phyloP scores from a whole-genome alignment of 2,888 invertebrate species.

The Mesopsocus fuscifrons region DNA sequence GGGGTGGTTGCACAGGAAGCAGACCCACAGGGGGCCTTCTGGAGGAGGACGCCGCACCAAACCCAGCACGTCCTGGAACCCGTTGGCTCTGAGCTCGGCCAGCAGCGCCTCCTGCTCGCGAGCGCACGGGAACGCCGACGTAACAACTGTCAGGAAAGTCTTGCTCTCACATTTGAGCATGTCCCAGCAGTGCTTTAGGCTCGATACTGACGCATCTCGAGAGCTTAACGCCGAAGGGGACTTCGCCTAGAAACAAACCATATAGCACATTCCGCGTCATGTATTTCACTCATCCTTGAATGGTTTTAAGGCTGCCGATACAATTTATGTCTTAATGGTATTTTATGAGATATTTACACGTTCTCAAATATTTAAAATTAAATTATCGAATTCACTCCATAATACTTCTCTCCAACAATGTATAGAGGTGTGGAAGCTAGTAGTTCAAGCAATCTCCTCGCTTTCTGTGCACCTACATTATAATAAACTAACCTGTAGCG shows the following conservation, averaged over 20 bases:
- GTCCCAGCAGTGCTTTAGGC: constrained; percentile 85
- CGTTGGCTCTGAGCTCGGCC: constrained; percentile 65
- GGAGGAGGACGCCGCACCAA: constrained; percentile 39
- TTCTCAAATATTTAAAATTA: no score
- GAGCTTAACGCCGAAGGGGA: constrained; percentile 60
- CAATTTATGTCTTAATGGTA: no score
- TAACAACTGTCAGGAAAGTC: constrained; percentile 75
- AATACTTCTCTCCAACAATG: no score
- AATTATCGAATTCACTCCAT: no score
- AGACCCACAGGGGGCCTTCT: constrained; percentile 50
- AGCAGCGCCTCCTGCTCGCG: constrained; percentile 79
- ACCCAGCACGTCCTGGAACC: constrained; percentile 88
- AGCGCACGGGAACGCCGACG: constrained; percentile 78
- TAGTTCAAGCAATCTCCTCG: no score
- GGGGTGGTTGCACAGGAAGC: constrained; percentile 85
- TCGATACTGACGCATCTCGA: constrained; percentile 60
- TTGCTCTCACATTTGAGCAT: constrained; percentile 80
- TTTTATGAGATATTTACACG: no score
- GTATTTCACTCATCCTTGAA: no score
- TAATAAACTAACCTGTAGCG: constrained; percentile 47
- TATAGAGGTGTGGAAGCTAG: no score
- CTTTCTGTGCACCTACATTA: no score
- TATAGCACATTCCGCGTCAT: no score
- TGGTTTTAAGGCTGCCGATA: no score
- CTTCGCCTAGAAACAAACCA: constrained; percentile 35